Evolutionary conservation across 2,113 vertebrate species (phyloP).

Genomic region (Sylvilagus bachmani): DNA sequence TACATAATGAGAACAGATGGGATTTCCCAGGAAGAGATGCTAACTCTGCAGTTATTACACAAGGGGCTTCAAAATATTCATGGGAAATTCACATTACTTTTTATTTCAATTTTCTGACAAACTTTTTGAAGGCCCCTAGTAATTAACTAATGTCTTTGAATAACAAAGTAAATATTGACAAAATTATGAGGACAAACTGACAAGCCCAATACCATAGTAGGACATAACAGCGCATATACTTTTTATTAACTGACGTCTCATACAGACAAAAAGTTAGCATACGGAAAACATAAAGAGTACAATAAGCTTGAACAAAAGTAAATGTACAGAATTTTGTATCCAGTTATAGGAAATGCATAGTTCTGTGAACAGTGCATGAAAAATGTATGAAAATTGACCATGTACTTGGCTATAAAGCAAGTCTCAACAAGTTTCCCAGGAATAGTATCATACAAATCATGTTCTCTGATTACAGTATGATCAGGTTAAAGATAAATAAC

Average conservation of each 20-base stretch:
- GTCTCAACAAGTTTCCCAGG: slow-evolving; percentile 39
- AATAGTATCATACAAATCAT: slow-evolving; percentile 56
- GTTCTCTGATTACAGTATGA: slow-evolving; percentile 23
- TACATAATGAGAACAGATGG: slow-evolving; percentile 22
- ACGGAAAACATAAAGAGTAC: slow-evolving; percentile 17
- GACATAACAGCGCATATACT: not conserved
- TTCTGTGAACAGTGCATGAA: not conserved
- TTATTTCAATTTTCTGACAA: no score
- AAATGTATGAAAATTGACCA: slow-evolving; percentile 41
- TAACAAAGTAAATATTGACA: slow-evolving; percentile 46
- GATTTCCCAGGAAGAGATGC: not conserved
- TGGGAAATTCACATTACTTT: no score
- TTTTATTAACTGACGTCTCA: not conserved
- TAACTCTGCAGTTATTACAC: slow-evolving; percentile 37
- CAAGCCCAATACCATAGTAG: not conserved
- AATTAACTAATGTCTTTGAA: slow-evolving; percentile 29
- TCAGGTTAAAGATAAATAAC: slow-evolving; percentile 61
- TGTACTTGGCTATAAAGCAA: slow-evolving; percentile 39
- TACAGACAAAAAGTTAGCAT: slow-evolving; percentile 20
- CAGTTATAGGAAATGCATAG: not conserved
- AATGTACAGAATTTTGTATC: not conserved
- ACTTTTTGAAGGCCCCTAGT: no score
- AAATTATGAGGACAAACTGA: slow-evolving; percentile 44
- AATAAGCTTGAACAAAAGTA: slow-evolving; percentile 43
- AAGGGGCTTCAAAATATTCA: no score